Evolutionary conservation across 2,888 invertebrate species (phyloP), one percentile per base, ranked within the genome.

Genomic region (Leptarthrus brevirostris): DNA sequence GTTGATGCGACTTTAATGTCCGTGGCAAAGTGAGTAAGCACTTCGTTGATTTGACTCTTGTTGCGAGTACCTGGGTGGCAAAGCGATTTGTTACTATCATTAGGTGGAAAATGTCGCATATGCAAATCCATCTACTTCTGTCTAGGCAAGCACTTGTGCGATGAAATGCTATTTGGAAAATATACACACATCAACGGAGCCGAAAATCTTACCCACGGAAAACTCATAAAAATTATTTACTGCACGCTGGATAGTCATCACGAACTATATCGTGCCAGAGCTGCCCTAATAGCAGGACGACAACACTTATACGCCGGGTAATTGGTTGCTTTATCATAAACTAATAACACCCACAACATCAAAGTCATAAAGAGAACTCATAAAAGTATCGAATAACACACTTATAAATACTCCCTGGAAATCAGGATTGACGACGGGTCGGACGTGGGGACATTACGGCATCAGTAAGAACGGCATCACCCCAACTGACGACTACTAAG

Each of bases 381-480:
- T 69, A 69, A 69, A 69, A 69, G 69, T 69, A 69, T 69, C 69
- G 69, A 69, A 69, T 69, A 69, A 69, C 69, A 34, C 69, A 69
- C 69, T 69, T 69, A 69, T 69, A 69, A 69, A 69, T 69, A 69
- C 69, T 69, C 52, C 69, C 14, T 30, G 24, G 52, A 52, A 52
- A 69, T 69, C 69, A 69, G 69, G 52, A 69, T 69, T 69, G 69
- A 69, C 69, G 69, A 69, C 52, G 12, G 69, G 6, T 12, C 12
- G 20, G 16, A 30, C 52, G 18, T 36, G 52, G 20, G 52, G 20
- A 49, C 52, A 64, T 52, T 52, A 52, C 52, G 34, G 16, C 20
- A 18, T 44, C 6, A 22, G 54, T n/a, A 44, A 20, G n/a, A 44
- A 64, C n/a, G 10, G 24, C n/a, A 54, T 52, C 20, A n/a, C 40